Base-by-base conservation (phyloP, 2,113 vertebrate genomes). In the Tiliqua scincoides region DNA sequence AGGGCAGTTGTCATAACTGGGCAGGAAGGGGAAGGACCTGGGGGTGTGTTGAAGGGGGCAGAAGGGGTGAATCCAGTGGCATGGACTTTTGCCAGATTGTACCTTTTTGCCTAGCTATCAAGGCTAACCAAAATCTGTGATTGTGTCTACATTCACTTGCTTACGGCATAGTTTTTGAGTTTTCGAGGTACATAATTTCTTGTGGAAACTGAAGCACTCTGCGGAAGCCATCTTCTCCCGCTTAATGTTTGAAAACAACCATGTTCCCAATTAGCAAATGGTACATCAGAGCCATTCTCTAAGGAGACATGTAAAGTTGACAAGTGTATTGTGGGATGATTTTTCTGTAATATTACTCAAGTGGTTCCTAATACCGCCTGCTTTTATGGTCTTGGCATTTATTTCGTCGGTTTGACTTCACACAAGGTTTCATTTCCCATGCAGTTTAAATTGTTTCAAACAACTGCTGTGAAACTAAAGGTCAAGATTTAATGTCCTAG, bases 361-460 rank as follows among this genome's bases (percentile, higher is more conserved):
- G 20, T 68, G 20, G n/a, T 65, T 57, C 2, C 0, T 57, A 27
- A 0, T 1, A 37, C 18, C 35, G 32, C 14, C 43, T 65, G 37
- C 84, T 83, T 90, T 82, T 90, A 73, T 76, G 90, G 78, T 21
- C 32, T 85, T 91, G 82, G 85, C 91, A 82, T 95, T 95, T 94
- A 91, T 88, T 89, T 83, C 82, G 80, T 75, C 82, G 61, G 63
- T 40, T 85, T 87, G 89, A 92, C 4, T 6, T 91, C 76, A 35
- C 77, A 74, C 79, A 89, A 88, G 87, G 67, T 83, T 89, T 93
- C 89, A 91, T 93, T 91, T 93, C 77, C 89, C 61, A 59, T 83
- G 82, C 85, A 82, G 72, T 91, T 84, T 94, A 93, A 93, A 93
- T 92, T 83, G 89, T 92, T 93, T 93, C 82, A 87, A 91, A 91